These are phyloP conservation scores for Saturnia japonica DNA, from an alignment of 2,888 invertebrate species.

Conservation along the genomic window DNA sequence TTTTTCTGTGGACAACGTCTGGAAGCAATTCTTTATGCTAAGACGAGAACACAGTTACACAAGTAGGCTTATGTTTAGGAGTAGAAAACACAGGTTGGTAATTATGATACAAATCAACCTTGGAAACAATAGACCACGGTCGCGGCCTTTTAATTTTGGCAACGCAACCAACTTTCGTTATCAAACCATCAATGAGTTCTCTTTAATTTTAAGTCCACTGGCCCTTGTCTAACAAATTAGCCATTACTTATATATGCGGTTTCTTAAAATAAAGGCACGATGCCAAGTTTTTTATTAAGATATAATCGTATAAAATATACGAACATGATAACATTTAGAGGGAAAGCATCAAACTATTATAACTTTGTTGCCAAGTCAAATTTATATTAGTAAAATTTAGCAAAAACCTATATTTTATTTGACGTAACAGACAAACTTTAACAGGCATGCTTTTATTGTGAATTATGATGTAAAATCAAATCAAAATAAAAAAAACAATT, in stretches of 20 bases:
- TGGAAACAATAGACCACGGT: conserved; percentile 9
- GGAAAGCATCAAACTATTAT: background rate
- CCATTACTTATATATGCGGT: conserved; percentile 7
- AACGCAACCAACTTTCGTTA: conserved; percentile 2
- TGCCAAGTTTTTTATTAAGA: conserved; percentile 7
- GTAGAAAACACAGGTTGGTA: background rate
- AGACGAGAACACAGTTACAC: background rate
- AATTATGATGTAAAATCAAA: background rate
- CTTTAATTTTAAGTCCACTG: conserved; percentile 11
- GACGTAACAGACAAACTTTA: background rate
- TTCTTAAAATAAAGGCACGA: conserved; percentile 1
- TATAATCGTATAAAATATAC: conserved; percentile 3
- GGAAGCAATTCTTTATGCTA: background rate
- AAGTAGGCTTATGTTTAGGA: background rate
- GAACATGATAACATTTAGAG: background rate
- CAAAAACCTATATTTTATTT: background rate
- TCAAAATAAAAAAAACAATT: background rate
- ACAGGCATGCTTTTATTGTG: background rate
- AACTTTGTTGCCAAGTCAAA: background rate
- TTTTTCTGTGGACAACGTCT: background rate
- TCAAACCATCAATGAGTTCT: conserved; percentile 12
- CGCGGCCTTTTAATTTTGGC: conserved; percentile 6
- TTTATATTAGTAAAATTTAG: background rate
- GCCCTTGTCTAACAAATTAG: conserved; percentile 14
- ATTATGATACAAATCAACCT: background rate